These are phyloP conservation scores for Artibeus lituratus DNA, from an alignment of 2,797 vertebrate species.

Conservation along the genomic window DNA sequence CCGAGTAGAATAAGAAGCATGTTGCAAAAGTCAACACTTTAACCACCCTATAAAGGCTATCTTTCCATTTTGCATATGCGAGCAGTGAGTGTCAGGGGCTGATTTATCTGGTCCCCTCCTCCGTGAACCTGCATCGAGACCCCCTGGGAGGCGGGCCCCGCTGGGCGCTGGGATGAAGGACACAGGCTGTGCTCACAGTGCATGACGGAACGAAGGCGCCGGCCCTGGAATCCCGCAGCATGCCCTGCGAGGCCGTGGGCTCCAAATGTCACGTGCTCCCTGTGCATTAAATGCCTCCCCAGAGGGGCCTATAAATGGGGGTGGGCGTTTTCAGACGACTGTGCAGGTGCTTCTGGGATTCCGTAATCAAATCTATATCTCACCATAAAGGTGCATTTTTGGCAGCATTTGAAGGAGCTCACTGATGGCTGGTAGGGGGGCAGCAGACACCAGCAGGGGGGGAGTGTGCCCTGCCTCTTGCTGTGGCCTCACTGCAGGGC, in stretches of 20 bases:
- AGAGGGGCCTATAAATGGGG: background rate
- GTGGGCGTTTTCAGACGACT: background rate
- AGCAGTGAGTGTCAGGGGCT: background rate
- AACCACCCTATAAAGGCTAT: background rate
- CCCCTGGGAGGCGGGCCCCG: background rate
- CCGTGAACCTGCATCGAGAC: background rate
- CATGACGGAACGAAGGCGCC: accelerated
- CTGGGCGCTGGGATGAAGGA: background rate
- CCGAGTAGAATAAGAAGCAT: background rate
- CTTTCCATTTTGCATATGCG: background rate
- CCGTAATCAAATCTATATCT: background rate
- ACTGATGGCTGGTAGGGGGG: too few relatives aligned
- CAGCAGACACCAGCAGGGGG: background rate
- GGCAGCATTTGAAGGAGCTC: background rate
- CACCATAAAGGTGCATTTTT: background rate
- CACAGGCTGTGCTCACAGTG: accelerated
- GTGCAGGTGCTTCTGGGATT: background rate
- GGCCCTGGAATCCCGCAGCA: background rate
- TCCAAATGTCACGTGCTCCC: background rate
- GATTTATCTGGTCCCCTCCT: background rate
- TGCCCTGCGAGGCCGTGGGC: too few relatives aligned
- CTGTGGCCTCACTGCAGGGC: background rate
- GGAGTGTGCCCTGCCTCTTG: background rate
- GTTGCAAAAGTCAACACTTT: too few relatives aligned
- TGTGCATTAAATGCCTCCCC: accelerated